Conservation (phyloP, 2,888 invertebrate genomes). For the Caenorhabditis panamensis region DNA sequence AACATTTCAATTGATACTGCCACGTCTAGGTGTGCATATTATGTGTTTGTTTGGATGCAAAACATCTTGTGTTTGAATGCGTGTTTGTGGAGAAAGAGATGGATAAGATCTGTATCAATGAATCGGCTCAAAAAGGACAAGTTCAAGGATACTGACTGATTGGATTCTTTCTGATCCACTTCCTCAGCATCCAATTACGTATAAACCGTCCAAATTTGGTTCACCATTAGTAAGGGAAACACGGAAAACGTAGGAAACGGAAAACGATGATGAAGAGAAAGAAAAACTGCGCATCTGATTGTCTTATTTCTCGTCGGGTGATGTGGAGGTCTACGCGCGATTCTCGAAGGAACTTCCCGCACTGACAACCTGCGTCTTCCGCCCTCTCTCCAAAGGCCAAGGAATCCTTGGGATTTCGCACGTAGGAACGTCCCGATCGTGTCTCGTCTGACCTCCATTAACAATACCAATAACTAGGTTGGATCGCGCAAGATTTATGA, state of each 20-base stretch:
- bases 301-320: slow-evolving; percentile 21
- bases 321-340: slow-evolving; percentile 44
- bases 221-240: slow-evolving; percentile 3
- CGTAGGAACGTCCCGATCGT: slow-evolving; percentile 31
- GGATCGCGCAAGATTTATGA: slow-evolving; percentile 50
- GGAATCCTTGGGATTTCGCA: slow-evolving; percentile 36
- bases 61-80: too few species aligned
- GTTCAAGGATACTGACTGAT: too few species aligned
- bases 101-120: too few species aligned
- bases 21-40: too few species aligned
- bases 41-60: too few species aligned
- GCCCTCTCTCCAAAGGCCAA: slow-evolving; percentile 6
- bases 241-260: too few species aligned
- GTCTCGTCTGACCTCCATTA: slow-evolving; percentile 54
- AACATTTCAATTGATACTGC: slow-evolving; percentile 7
- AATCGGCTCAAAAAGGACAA: too few species aligned
- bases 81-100: too few species aligned
- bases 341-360: slow-evolving; percentile 34
- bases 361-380: slow-evolving; percentile 28
- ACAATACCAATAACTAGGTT: slow-evolving; percentile 56
- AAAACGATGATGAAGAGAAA: not conserved
- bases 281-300: not conserved
- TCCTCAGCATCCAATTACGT: too few species aligned
- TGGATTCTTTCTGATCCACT: too few species aligned
- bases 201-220: not conserved